These are phyloP conservation scores for Harpagoxenus sublaevis DNA, from an alignment of 2,888 invertebrate species.

Conservation along the genomic window DNA sequence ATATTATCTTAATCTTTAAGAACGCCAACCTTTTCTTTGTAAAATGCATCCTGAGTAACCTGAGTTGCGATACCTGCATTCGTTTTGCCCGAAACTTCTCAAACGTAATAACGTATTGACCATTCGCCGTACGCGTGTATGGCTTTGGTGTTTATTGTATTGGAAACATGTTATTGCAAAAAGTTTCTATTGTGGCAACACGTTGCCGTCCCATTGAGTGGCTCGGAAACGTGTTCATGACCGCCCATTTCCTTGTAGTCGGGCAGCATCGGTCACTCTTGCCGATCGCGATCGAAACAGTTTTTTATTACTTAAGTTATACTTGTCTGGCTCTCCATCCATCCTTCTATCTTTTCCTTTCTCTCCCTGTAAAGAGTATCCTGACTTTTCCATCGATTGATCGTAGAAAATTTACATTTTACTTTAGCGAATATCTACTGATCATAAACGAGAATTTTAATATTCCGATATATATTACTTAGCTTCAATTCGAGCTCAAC, in stretches of 20 bases:
- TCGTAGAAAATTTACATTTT: slow-evolving; percentile 35
- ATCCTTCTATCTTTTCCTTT: background rate
- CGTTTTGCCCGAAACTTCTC: background rate
- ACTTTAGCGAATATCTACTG: slow-evolving; percentile 7
- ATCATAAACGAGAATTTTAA: slow-evolving; percentile 15
- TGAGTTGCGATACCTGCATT: background rate
- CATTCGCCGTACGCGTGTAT: slow-evolving; percentile 12
- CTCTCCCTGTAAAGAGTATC: slow-evolving; percentile 19
- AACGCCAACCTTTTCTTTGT: background rate
- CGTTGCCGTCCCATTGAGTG: slow-evolving; percentile 46
- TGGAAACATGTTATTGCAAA: slow-evolving; percentile 23
- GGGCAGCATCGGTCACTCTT: slow-evolving; percentile 25
- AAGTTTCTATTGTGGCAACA: slow-evolving; percentile 42
- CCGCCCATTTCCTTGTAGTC: slow-evolving; percentile 58
- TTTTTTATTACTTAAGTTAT: slow-evolving; percentile 50
- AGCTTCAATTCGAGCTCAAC: background rate
- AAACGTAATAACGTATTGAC: background rate
- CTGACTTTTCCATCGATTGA: slow-evolving; percentile 33
- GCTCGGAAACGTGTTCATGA: slow-evolving; percentile 56
- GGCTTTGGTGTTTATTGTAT: slow-evolving; percentile 13
- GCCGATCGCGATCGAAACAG: slow-evolving; percentile 50
- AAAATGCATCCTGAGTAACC: background rate
- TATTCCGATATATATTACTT: slow-evolving; percentile 2
- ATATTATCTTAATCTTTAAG: background rate
- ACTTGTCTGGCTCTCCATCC: background rate